Evolutionary conservation across 2,888 invertebrate genomes (phyloP).

Genomic region (Diachrysia chrysitis): DNA sequence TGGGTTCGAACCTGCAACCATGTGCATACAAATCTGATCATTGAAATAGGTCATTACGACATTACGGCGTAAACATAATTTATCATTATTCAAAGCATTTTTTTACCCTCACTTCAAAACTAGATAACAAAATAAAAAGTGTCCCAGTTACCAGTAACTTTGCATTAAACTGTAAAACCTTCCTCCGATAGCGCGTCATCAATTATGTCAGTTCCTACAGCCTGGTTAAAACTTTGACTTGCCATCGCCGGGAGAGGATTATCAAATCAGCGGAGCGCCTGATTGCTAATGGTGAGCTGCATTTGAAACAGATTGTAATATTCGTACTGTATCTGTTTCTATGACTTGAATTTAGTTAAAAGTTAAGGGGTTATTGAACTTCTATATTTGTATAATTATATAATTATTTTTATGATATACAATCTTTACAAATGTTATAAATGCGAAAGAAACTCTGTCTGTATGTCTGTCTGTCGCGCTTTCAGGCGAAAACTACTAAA

Average conservation of each 20-base stretch:
- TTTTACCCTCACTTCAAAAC: not conserved
- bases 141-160: not conserved
- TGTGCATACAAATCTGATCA: too few species aligned
- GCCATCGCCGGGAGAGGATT: not conserved
- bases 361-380: too few species aligned
- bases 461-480: too few species aligned
- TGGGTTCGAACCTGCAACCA: too few species aligned
- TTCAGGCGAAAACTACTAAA: too few species aligned
- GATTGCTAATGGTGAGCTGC: not conserved
- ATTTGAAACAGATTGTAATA: not conserved
- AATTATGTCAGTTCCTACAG: slow-evolving; percentile 3
- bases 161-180: not conserved
- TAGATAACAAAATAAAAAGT: slow-evolving; percentile 1
- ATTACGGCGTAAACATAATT: too few species aligned
- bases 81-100: not conserved
- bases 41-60: too few species aligned
- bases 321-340: not conserved
- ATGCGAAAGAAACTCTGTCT: too few species aligned
- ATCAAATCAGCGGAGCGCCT: slow-evolving; percentile 1
- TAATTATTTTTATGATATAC: too few species aligned
- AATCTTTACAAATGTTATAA: too few species aligned
- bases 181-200: not conserved
- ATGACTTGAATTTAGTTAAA: not conserved
- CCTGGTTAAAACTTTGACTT: slow-evolving; percentile 3
- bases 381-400: too few species aligned